Evolutionary conservation across 2,797 vertebrate genomes (phyloP), one percentile per base, ranked within the genome.

Genomic region (Meda fulgida): DNA sequence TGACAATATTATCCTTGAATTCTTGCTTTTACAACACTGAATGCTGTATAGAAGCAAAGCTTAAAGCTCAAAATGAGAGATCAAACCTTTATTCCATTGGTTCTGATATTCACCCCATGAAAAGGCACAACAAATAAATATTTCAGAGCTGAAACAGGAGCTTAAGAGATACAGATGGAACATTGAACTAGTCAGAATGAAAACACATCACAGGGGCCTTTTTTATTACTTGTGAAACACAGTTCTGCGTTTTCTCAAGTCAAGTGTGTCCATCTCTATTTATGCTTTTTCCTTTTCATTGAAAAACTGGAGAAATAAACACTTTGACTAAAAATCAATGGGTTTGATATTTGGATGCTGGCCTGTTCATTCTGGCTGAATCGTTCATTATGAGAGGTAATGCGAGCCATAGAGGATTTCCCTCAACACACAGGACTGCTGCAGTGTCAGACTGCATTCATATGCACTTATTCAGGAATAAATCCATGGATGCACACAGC

Each of bases 121-220:
- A 79, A 29, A 31, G 70, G 26, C 19, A 51, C 23, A 51, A 73
- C 48, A 81, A 86, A 71, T 81, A 86, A 87, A 85, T 83, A 91
- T 90, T 86, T 89, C 81, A 92, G 88, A 86, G 84, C 89, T 85
- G 88, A 89, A 89, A 85, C 65, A 80, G 43, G 31, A 82, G 88
- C 84, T 92, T 83, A 89, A 80, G 63, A 4, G 65, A 87, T 75
- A 88, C 63, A 86, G 90, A 80, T 88, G 85, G 80, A 90, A 91
- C 88, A 91, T 85, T 90, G 81, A 87, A 55, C 82, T 87, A 89
- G 38, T 84, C 75, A 31, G 71, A 69, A 83, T 85, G 77, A 84
- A 86, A 89, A 89, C 84, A 81, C 81, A 87, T 89, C 76, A 72
- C 63, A 83, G 84, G 89, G 80, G 69, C 77, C 26, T 26, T 79